Percentiles rank a stretch among this genome's conserved stretches.
These are phyloP conservation scores for Taeniopygia guttata DNA, from an alignment of 2,797 vertebrate species.

Conservation along the genomic window DNA sequence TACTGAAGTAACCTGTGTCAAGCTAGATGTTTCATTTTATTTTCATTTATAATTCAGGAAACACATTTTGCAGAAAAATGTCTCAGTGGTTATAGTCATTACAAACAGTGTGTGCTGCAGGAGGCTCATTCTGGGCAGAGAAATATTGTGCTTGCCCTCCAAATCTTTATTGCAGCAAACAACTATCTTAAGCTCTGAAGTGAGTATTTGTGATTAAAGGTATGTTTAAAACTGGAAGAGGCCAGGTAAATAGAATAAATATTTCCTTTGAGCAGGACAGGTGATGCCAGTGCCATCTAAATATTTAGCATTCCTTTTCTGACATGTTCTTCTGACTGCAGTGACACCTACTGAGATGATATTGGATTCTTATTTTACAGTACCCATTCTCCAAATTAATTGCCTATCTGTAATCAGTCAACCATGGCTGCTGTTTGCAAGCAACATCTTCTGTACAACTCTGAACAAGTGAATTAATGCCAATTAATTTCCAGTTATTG, in stretches of 20 bases:
- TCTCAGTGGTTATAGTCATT: neutral
- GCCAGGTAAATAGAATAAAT: neutral
- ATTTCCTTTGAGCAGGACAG: neutral
- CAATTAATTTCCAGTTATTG: constrained; percentile 29
- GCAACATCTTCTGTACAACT: constrained; percentile 35
- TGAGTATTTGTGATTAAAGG: constrained; percentile 12
- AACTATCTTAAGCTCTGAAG: neutral
- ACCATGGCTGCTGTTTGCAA: constrained; percentile 43
- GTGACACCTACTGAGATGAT: constrained; percentile 65
- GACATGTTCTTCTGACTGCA: constrained; percentile 39
- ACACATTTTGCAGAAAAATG: constrained; percentile 2
- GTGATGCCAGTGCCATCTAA: neutral
- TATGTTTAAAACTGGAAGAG: neutral
- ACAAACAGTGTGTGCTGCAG: neutral
- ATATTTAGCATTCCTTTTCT: constrained; percentile 23
- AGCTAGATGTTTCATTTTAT: constrained; percentile 44
- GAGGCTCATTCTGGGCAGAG: neutral
- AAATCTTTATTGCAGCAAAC: constrained; percentile 8
- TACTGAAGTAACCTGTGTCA: neutral
- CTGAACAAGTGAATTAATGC: constrained; percentile 45
- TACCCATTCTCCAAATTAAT: constrained; percentile 64
- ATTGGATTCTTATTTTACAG: constrained; percentile 47
- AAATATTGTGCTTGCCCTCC: neutral
- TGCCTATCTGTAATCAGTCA: constrained; percentile 52
- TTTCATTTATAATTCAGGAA: constrained; percentile 55